Evolutionary conservation across 2,888 invertebrate genomes (phyloP).

Genomic region (Plagiodera versicolora): DNA sequence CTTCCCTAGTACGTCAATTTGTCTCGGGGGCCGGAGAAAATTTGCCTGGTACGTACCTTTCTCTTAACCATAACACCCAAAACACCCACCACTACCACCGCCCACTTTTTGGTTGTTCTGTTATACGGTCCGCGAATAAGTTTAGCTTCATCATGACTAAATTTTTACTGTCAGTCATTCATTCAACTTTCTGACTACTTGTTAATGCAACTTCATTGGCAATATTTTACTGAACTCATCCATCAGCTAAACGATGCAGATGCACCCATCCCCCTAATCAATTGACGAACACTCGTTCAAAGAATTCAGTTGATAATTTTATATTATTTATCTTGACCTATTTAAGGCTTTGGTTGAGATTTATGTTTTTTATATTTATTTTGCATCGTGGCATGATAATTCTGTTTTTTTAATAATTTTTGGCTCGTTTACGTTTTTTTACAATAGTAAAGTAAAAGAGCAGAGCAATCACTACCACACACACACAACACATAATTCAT

Average conservation of each 20-base stretch:
- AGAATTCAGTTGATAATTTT: constrained; percentile 32
- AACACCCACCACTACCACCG: constrained; percentile 53
- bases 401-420: constrained; percentile 38
- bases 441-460: constrained; percentile 45
- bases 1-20: constrained; percentile 59
- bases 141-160: constrained; percentile 20
- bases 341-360: constrained; percentile 35
- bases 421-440: constrained; percentile 42
- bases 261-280: constrained; percentile 51
- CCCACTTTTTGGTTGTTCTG: constrained; percentile 55
- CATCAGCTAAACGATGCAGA: constrained; percentile 40
- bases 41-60: constrained; percentile 58
- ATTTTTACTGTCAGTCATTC: constrained; percentile 12
- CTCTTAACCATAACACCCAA: constrained; percentile 54
- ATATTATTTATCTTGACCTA: constrained; percentile 20
- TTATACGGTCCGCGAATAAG: constrained; percentile 44
- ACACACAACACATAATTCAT: constrained; percentile 33
- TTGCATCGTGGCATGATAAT: constrained; percentile 54
- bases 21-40: constrained; percentile 59
- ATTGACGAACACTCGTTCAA: constrained; percentile 50
- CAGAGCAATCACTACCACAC: constrained; percentile 52
- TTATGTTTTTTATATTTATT: constrained; percentile 41
- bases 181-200: constrained; percentile 7
- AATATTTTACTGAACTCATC: constrained; percentile 19
- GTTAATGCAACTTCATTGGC: constrained; percentile 14